Evolutionary conservation across 1,140 invertebrate species (phyloP).

Genomic region (Maconellicoccus hirsutus): DNA sequence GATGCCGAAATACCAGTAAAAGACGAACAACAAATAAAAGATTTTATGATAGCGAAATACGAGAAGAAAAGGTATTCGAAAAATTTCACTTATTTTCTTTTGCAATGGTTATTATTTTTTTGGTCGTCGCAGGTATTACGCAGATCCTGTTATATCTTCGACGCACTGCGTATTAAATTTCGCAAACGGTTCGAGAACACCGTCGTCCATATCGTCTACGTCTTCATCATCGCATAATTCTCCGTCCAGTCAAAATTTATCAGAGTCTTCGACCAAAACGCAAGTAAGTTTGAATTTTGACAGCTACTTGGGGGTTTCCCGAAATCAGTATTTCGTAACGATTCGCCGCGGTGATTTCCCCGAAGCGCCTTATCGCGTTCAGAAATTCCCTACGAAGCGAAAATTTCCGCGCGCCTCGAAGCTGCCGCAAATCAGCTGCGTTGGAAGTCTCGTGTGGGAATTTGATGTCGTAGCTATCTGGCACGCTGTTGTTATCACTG

Average conservation of each 20-base stretch:
- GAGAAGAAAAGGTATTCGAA: slow-evolving; percentile 63
- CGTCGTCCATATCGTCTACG: slow-evolving; percentile 6
- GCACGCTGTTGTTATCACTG: no score
- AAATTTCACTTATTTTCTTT: neutral
- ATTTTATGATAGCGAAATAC: slow-evolving; percentile 88
- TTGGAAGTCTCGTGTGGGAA: no score
- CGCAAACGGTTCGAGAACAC: slow-evolving; percentile 13
- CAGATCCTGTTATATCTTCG: neutral
- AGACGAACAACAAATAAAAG: slow-evolving; percentile 80
- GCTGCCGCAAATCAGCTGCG: no score
- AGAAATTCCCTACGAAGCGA: no score
- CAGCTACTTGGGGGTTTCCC: no score
- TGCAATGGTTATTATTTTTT: neutral
- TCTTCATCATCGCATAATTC: slow-evolving; percentile 15
- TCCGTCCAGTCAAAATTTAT: slow-evolving; percentile 21
- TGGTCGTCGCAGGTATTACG: neutral
- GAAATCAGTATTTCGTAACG: no score
- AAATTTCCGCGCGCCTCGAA: no score
- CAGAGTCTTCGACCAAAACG: neutral
- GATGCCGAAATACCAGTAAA: slow-evolving; percentile 46
- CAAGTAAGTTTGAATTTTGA: neutral
- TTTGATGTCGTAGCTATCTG: no score
- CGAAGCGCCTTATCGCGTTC: no score
- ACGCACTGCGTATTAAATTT: slow-evolving; percentile 14
- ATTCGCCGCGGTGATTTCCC: no score